These are phyloP conservation scores for Meda fulgida DNA, from an alignment of 2,797 vertebrate genomes.

Conservation along the genomic window DNA sequence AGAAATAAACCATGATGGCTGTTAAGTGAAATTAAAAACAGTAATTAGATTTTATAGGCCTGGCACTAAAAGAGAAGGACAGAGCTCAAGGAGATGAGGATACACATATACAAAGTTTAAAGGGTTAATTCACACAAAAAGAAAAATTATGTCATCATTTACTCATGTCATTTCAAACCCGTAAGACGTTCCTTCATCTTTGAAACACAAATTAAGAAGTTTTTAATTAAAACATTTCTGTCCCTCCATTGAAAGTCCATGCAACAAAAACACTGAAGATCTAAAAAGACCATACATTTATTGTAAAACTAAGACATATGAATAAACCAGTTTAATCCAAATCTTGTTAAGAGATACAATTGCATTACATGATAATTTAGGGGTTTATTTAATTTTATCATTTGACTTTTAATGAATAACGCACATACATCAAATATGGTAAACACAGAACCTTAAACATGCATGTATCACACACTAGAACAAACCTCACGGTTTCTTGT, in stretches of 20 bases:
- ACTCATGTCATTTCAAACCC: not conserved
- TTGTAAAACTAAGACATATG: not conserved
- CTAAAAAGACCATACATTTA: not conserved
- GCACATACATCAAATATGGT: not conserved
- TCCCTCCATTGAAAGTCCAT: not conserved
- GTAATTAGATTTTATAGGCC: slow-evolving; percentile 17
- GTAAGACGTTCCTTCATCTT: not conserved
- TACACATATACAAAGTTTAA: not conserved
- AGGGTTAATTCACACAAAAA: not conserved
- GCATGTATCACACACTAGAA: not conserved
- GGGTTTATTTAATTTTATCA: not conserved
- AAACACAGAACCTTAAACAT: not conserved
- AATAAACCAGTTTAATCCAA: not conserved
- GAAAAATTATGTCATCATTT: not conserved
- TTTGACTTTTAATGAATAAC: not conserved
- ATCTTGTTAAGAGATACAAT: not conserved
- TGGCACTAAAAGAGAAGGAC: not conserved
- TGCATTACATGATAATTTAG: not conserved
- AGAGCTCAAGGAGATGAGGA: not conserved
- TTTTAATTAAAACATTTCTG: not conserved
- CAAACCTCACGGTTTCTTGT: not conserved
- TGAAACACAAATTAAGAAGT: not conserved
- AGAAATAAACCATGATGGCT: slow-evolving; percentile 17
- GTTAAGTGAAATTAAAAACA: slow-evolving; percentile 31
- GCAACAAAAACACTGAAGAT: not conserved